Evolutionary conservation across 2,797 vertebrate species (phyloP).

Genomic region (Sebastes oblongus): DNA sequence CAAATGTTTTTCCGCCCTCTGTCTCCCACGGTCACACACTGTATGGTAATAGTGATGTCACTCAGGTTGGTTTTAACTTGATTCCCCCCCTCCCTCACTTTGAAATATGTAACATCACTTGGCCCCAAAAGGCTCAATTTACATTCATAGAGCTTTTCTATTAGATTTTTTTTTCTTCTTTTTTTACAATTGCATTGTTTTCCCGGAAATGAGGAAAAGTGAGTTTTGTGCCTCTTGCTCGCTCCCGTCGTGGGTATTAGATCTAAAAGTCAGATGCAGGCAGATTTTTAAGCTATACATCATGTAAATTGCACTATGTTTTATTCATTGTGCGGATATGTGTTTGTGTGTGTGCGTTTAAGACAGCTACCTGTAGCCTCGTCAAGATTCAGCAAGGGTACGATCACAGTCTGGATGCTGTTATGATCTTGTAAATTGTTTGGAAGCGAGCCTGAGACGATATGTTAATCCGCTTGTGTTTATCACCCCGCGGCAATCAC

Average conservation of each 20-base stretch:
- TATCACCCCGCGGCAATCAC: slow-evolving; percentile 75
- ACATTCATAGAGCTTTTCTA: slow-evolving; percentile 84
- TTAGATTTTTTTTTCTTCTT: slow-evolving; percentile 75
- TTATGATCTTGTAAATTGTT: slow-evolving; percentile 79
- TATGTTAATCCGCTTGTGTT: slow-evolving; percentile 78
- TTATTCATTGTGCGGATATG: slow-evolving; percentile 77
- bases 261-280: slow-evolving; percentile 74
- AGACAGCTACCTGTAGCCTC: slow-evolving; percentile 73
- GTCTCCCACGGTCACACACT: slow-evolving; percentile 35
- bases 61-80: slow-evolving; percentile 71
- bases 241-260: slow-evolving; percentile 72
- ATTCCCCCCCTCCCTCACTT: slow-evolving; percentile 57
- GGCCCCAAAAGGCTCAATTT: slow-evolving; percentile 74
- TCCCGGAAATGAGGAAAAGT: slow-evolving; percentile 53
- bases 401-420: slow-evolving; percentile 53
- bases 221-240: slow-evolving; percentile 43
- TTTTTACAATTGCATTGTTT: slow-evolving; percentile 70
- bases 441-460: slow-evolving; percentile 62
- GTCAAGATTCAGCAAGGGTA: slow-evolving; percentile 57
- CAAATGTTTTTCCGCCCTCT: slow-evolving; percentile 55
- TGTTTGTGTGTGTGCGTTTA: slow-evolving; percentile 6
- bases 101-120: slow-evolving; percentile 58
- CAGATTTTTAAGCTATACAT: slow-evolving; percentile 76
- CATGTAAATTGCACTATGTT: slow-evolving; percentile 83
- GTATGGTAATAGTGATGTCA: slow-evolving; percentile 67